A percentile compares a stretch with the other conserved stretches of the same genome.
Conservation (phyloP, 2,797 vertebrate species). For the Chanos chanos region DNA sequence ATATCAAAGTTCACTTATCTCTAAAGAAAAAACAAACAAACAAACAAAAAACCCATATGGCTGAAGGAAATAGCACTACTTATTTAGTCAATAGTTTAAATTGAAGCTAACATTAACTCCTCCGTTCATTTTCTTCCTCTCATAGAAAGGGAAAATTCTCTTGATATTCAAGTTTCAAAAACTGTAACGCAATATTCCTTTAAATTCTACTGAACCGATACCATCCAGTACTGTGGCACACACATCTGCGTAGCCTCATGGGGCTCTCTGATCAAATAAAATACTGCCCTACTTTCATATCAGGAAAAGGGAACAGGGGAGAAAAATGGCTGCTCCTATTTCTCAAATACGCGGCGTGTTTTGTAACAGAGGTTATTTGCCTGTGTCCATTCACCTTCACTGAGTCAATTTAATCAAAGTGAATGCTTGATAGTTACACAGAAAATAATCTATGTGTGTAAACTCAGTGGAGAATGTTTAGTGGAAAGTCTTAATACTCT, state of each 20-base stretch:
- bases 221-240: background rate
- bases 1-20: no score
- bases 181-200: slow-evolving; percentile 28
- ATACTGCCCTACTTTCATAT: slow-evolving; percentile 33
- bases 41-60: no score
- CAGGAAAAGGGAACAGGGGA: slow-evolving; percentile 5
- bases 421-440: no score
- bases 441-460: no score
- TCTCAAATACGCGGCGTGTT: no score
- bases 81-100: no score
- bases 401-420: no score
- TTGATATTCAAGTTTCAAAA: slow-evolving; percentile 33
- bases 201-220: slow-evolving; percentile 22
- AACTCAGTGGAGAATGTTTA: no score
- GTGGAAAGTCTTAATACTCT: no score
- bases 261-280: slow-evolving; percentile 31
- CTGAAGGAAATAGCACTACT: background rate
- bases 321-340: background rate
- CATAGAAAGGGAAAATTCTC: slow-evolving; percentile 36
- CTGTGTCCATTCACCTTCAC: no score
- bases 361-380: no score
- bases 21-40: no score
- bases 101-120: background rate
- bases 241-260: slow-evolving; percentile 9
- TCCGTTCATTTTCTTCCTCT: slow-evolving; percentile 11